These are phyloP conservation scores for Rousettus madagascariensis DNA, from an alignment of 2,797 vertebrate genomes.

Conservation along the genomic window DNA sequence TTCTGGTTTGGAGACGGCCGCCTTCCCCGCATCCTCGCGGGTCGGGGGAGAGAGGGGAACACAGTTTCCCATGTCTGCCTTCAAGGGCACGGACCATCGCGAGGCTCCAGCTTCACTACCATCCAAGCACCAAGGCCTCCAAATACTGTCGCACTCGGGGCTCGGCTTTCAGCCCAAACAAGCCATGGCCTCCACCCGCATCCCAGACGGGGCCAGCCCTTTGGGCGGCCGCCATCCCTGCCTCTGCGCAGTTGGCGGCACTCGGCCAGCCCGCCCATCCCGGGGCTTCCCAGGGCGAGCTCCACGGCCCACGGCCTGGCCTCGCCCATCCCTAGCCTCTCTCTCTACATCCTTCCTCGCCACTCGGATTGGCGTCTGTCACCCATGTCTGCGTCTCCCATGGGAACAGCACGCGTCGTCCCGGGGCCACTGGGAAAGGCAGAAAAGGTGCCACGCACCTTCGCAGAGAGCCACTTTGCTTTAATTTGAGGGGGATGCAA, in stretches of 20 bases:
- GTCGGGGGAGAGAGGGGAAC: background rate
- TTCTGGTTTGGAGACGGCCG: rapidly evolving
- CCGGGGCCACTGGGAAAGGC: rapidly evolving
- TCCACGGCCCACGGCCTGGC: rapidly evolving
- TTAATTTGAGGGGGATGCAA: background rate
- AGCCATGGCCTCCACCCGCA: rapidly evolving
- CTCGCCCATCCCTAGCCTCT: background rate
- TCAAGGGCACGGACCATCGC: rapidly evolving
- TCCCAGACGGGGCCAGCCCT: background rate
- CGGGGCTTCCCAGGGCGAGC: background rate
- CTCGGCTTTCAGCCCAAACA: background rate
- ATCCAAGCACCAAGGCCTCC: background rate
- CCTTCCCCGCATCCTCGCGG: rapidly evolving
- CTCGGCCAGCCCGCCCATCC: background rate
- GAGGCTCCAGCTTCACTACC: background rate
- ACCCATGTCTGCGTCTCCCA: background rate
- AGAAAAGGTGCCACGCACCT: rapidly evolving
- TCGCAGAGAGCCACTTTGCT: background rate
- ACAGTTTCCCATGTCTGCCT: background rate
- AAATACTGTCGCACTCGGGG: background rate
- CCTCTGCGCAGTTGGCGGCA: rapidly evolving
- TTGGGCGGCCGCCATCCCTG: rapidly evolving
- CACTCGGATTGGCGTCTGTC: rapidly evolving
- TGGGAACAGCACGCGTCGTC: rapidly evolving
- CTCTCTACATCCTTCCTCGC: background rate